Conservation (phyloP, 2,113 vertebrate genomes). For the Mystacornis crossleyi region DNA sequence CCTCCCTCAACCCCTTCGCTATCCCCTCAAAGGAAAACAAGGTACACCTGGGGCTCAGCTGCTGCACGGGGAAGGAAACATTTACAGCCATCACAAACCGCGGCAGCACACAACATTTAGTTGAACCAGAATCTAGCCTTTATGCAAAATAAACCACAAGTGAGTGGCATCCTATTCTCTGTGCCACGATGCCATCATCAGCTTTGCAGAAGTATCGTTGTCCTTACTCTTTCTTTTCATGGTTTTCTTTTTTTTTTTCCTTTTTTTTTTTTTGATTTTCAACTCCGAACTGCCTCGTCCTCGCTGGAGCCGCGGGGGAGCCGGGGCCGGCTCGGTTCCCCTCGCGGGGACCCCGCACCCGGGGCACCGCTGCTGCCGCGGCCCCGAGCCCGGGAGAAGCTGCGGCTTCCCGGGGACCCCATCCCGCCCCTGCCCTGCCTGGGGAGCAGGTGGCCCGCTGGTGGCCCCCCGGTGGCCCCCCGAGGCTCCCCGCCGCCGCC, state of each 20-base stretch:
- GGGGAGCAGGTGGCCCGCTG: no score
- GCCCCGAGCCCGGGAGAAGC: no score
- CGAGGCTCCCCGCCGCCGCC: fast-evolving
- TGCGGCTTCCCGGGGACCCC: no score
- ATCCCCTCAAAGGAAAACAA: constrained; percentile 31
- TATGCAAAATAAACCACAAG: constrained; percentile 24
- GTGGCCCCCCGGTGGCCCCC: no score
- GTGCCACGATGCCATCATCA: constrained; percentile 34
- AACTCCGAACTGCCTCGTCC: background rate
- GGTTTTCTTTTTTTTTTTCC: no score
- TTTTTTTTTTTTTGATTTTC: background rate
- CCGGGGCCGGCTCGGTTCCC: background rate
- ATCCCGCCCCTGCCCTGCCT: no score
- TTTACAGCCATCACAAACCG: constrained; percentile 46
- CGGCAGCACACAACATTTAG: background rate
- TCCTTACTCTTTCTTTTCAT: background rate
- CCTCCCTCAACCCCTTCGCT: constrained; percentile 6
- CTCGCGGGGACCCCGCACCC: no score
- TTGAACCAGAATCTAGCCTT: constrained; percentile 20
- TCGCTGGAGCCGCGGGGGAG: background rate
- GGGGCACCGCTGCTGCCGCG: no score
- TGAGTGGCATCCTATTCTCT: constrained; percentile 28
- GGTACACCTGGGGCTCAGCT: constrained; percentile 30
- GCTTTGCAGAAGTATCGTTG: constrained; percentile 40
- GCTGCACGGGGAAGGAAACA: constrained; percentile 7